Evolutionary conservation across 1,140 invertebrate species (phyloP), one percentile per base, ranked within the genome.

Genomic region (Plectus sambesii): DNA sequence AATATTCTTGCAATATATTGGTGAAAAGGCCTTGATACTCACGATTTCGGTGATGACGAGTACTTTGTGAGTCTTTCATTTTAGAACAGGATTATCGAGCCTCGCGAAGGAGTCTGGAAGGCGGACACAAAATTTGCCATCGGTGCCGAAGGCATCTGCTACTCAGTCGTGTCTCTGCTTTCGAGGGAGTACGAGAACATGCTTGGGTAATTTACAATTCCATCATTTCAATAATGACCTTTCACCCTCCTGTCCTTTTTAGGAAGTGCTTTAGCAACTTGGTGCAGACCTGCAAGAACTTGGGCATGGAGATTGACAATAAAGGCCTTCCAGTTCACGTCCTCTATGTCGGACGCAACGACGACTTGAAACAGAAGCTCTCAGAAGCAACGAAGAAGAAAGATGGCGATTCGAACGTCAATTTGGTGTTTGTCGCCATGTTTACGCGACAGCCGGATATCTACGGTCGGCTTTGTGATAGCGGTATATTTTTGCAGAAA

Each of bases 381-480:
- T 37, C 40, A 3, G 51, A 63, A 36, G 33, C 45, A 23, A 26
- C 35, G 20, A 44, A 60, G 23, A 59, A 63, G 44, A 17, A 22
- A 17, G 42, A 58, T 17, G 49, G 42, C 5, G 41, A 42, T 30
- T 46, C 30, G 22, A 24, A 27, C 9, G 62, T 59, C 38, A 60
- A 61, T 38, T 39, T 64, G 27, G 50, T 63, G 26, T 49, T 61
- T 38, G 58, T 61, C 25, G 56, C 63, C 30, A 29, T 61, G 17
- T 60, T 49, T 12, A 17, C 41, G 5, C 59, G 60, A 41, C 62
- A 61, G 44, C 37, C 52, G 4, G 60, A 61, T 24, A 29, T 61
- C 25, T 61, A 61, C 60, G 60, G 58, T 60, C 42, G 52, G 57
- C 27, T 36, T 39, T 41, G 1, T 27, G 2, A 41, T 47, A 9